Evolutionary conservation across 2,888 invertebrate species (phyloP).

Genomic region (Auanema sp.): DNA sequence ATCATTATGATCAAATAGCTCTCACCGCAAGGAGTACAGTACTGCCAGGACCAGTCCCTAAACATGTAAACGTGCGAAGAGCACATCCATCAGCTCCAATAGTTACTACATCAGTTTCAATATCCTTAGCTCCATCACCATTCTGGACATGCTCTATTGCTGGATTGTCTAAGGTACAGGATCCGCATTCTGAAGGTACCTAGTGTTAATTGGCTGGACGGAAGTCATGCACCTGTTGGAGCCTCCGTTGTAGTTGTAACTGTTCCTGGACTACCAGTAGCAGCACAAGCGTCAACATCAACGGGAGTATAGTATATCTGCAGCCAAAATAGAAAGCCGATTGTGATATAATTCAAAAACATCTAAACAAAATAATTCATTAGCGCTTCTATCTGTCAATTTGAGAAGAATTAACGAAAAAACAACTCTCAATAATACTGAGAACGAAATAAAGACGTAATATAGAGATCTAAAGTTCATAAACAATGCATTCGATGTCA

Average conservation of each 20-base stretch:
- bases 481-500: no score
- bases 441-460: neutral
- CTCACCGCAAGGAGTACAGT: conserved; percentile 11
- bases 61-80: conserved; percentile 7
- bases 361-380: no score
- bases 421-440: neutral
- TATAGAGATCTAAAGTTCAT: neutral
- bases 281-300: conserved; percentile 1
- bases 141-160: conserved; percentile 3
- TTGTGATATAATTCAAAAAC: no score
- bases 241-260: neutral
- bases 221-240: neutral
- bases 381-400: no score
- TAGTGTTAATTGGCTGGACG: neutral
- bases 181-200: conserved; percentile 8
- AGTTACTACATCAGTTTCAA: conserved; percentile 1
- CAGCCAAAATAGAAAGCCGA: neutral
- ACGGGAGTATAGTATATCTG: neutral
- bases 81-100: conserved; percentile 11
- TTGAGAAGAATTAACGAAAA: no score
- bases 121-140: neutral
- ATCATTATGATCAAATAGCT: neutral
- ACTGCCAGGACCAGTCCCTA: conserved; percentile 4
- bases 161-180: conserved; percentile 11
- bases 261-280: neutral